Evolutionary conservation across 2,797 vertebrate species (phyloP), one percentile per base, ranked within the genome.

Genomic region (Amphiprion clarkii): DNA sequence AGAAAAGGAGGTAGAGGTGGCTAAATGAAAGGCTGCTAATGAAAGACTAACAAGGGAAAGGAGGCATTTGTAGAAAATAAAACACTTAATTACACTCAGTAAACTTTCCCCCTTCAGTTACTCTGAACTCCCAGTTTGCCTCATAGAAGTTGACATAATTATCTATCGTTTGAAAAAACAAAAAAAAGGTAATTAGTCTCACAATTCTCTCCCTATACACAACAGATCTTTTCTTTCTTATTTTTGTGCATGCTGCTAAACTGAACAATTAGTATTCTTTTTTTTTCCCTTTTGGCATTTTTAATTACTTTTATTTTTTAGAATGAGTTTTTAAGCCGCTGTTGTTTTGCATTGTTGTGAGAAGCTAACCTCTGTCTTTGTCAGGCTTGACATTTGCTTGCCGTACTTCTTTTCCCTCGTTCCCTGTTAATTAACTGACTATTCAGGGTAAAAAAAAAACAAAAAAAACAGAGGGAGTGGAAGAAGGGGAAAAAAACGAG

Each of bases 301-400:
- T 86, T 87, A 91, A 91, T 90, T 87, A 85, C 78, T 79, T 86
- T 76, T 71, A 79, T 81, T 70, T 83, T 78, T 68, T 71, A 67
- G 25, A 88, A 71, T 60, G 1, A 71, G 64, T 25, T 80, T 66
- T 69, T 71, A 68, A 74, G 70, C 79, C 60, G 63, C 63, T 84
- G 76, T 57, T 86, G 67, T 82, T 86, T 71, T 71, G 44, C 36
- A 51, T 80, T 87, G 55, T 83, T 80, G 46, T 63, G 67, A 84
- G 69, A 70, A 79, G 74, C 76, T 82, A 87, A 89, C 84, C 86
- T 90, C 73, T 42, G 23, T 87, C 83, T 84, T 81, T 88, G 76
- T 83, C 68, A 25, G 67, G 81, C 75, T 84, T 91, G 87, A 90
- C 89, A 86, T 90, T 90, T 83, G 66, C 71, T 75, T 75, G 56